phyloP scores from a whole-genome alignment of 2,888 invertebrate genomes.

The Pseudococcus viburni region DNA sequence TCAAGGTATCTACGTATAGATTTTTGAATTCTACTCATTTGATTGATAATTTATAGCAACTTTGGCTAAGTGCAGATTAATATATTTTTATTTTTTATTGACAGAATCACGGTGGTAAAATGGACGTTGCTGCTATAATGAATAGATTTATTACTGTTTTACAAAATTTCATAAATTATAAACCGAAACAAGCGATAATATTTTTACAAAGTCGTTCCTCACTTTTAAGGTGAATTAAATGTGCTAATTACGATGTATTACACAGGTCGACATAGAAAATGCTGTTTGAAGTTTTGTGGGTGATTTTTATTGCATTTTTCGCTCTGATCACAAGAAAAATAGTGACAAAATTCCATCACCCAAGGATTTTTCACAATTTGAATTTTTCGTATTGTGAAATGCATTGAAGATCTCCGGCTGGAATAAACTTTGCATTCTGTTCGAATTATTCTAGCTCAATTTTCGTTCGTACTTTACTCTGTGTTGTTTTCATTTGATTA shows the following conservation, averaged over 20 bases:
- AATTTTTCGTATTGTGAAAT: background rate
- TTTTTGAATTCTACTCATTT: too few species aligned
- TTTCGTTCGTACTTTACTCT: background rate
- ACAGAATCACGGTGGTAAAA: slow-evolving; percentile 61
- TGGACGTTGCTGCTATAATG: slow-evolving; percentile 74
- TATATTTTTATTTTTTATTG: slow-evolving; percentile 67
- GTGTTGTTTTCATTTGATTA: background rate
- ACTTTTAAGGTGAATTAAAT: slow-evolving; percentile 76
- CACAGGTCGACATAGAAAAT: too few species aligned
- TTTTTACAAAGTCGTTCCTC: slow-evolving; percentile 83
- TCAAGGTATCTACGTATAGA: slow-evolving; percentile 72
- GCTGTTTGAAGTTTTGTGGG: too few species aligned
- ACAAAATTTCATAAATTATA: slow-evolving; percentile 82
- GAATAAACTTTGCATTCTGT: background rate
- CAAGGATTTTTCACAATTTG: too few species aligned
- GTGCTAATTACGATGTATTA: background rate
- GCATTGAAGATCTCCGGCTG: background rate
- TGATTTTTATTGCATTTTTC: too few species aligned
- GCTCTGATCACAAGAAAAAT: too few species aligned
- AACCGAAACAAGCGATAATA: slow-evolving; percentile 79
- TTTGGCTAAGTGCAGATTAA: background rate
- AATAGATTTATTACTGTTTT: slow-evolving; percentile 84
- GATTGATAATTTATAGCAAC: too few species aligned
- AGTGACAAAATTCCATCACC: too few species aligned
- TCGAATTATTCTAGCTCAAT: background rate